Base-by-base conservation (phyloP, 2,888 invertebrate species). In the Melolontha melolontha region DNA sequence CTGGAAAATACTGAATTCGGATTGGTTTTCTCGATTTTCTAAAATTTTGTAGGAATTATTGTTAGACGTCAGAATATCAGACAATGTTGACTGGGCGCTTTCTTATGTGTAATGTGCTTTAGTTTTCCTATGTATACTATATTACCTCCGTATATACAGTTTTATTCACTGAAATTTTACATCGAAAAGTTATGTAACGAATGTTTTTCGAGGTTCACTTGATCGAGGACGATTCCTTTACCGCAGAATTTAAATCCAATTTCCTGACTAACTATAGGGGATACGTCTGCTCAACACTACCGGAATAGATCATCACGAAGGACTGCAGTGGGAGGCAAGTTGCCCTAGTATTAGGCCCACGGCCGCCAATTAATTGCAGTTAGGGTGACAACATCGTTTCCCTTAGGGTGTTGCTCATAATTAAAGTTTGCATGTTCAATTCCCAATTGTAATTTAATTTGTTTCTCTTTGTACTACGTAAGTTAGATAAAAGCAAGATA, bases 291-390 rank as follows among this genome's bases (percentile, higher is more conserved):
- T 72, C 75, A 75, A 75, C 76, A 75, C 71, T 73, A 72, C 73
- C 69, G 71, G 76, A 76, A 77, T 78, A 76, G 78, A 77, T 77
- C 77, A 77, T 77, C 76, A 76, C 73, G 72, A 71, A 14, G 70
- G 70, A 72, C 67, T 68, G 68, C 70, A 66, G 41, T 16, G 40
- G 50, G 41, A 42, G 16, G 59, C 11, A 49, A 5, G 44, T 29
- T n/a, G 47, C 8, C 59, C 34, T 12, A 17, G 47, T 34, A 47
- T 47, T 34, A 47, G 59, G 14, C 11, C 34, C 34, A 34, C 29
- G 12, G 17, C 14, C 14, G 47, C 47, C 59, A 59, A 62, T 62
- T 62, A 62, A 62, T 62, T 62, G 59, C 59, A 62, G 59, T 62
- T 47, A 47, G 59, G 44, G 59, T 62, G 47, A 62, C 59, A 47